These are phyloP conservation scores for Acarapis woodi DNA, from an alignment of 1,140 invertebrate genomes.

Conservation along the genomic window DNA sequence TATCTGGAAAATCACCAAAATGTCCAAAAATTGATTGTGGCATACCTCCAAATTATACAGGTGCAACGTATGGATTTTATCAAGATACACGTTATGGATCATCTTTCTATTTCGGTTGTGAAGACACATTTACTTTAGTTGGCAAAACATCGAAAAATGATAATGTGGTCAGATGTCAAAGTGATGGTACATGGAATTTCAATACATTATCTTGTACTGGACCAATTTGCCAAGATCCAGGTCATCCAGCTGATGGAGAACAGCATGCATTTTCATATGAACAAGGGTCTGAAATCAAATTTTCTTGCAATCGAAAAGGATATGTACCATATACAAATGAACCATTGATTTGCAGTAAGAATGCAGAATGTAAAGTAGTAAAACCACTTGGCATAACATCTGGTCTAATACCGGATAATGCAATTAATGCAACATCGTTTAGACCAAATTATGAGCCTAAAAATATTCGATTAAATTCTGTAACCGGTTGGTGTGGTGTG, in stretches of 20 bases:
- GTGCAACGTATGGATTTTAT: conserved; percentile 56
- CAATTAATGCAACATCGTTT: conserved; percentile 84
- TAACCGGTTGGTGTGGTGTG: conserved; percentile 69
- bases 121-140: conserved; percentile 74
- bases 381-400: conserved; percentile 65
- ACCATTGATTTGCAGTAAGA: conserved; percentile 50
- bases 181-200: conserved; percentile 83
- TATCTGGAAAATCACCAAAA: conserved; percentile 48
- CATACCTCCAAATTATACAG: conserved; percentile 50
- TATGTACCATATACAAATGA: conserved; percentile 69
- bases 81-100: conserved; percentile 62
- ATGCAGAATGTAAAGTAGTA: conserved; percentile 75
- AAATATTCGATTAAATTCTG: conserved; percentile 65
- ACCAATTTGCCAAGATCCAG: conserved; percentile 78
- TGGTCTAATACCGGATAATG: conserved; percentile 66
- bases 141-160: conserved; percentile 69
- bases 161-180: conserved; percentile 65
- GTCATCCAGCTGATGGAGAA: conserved; percentile 59
- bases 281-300: conserved; percentile 58
- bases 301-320: conserved; percentile 59
- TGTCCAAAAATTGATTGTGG: conserved; percentile 62
- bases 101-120: conserved; percentile 81
- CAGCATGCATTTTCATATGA: conserved; percentile 72
- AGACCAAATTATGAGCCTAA: conserved; percentile 18
- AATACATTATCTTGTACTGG: conserved; percentile 81